Percentiles rank a stretch among this genome's conserved stretches.
Conservation (phyloP, 2,113 vertebrate genomes). For the Micromys minutus region DNA sequence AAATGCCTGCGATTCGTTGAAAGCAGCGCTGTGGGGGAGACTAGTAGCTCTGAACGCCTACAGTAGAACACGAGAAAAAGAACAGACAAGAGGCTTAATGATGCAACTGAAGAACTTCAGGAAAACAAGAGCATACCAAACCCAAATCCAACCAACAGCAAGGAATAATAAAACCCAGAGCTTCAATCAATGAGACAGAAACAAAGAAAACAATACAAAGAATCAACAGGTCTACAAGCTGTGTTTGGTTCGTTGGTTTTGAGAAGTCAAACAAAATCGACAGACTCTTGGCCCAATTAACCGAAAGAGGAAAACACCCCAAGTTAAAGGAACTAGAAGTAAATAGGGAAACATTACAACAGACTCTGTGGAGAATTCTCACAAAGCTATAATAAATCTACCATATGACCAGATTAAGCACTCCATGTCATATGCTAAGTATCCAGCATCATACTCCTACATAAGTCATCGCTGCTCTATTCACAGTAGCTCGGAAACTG, state of each 20-base stretch:
- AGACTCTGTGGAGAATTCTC: background rate
- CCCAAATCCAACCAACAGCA: background rate
- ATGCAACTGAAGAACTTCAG: background rate
- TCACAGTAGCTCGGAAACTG: background rate
- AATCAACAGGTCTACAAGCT: background rate
- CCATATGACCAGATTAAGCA: background rate
- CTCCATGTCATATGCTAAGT: background rate
- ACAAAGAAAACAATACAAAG: background rate
- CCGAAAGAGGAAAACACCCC: too few species aligned
- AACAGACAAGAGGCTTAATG: background rate
- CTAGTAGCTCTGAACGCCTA: background rate
- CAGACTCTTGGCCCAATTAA: too few species aligned
- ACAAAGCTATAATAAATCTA: background rate
- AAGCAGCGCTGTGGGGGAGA: background rate
- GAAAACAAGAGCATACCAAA: background rate
- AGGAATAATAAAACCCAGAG: background rate
- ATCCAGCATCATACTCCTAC: background rate
- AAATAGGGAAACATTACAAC: too few species aligned
- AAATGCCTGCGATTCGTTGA: background rate
- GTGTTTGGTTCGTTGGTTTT: background rate
- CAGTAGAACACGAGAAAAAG: background rate
- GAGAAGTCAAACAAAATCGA: too few species aligned
- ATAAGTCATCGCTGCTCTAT: background rate
- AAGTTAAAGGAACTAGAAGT: too few species aligned
- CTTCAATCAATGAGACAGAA: background rate